A percentile compares a stretch with the other conserved stretches of the same genome.
Conservation (phyloP, 2,113 vertebrate genomes). For the Xerus inauris region DNA sequence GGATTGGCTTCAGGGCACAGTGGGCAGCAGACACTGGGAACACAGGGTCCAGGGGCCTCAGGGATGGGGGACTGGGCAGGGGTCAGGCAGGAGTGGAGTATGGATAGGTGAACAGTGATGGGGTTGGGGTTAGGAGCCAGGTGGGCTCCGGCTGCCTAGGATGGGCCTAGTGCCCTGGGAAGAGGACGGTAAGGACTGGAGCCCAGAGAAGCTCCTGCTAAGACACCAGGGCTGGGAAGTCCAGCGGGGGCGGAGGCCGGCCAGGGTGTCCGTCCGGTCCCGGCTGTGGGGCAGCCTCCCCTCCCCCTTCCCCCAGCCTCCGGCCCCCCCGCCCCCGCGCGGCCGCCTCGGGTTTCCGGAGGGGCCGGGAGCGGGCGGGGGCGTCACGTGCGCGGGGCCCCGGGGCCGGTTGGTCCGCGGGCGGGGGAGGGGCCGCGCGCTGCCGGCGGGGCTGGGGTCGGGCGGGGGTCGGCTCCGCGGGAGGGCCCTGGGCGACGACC, state of each 20-base stretch:
- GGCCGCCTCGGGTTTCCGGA: conserved; percentile 72
- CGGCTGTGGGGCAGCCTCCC: not conserved
- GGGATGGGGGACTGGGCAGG: not conserved
- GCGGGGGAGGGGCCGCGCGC: conserved; percentile 49
- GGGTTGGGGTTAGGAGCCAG: not conserved
- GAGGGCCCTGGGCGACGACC: not conserved
- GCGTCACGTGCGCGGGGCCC: conserved; percentile 70
- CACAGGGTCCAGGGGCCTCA: not conserved
- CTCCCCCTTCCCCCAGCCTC: not conserved
- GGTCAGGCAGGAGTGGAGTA: too few relatives aligned
- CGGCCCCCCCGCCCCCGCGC: not conserved
- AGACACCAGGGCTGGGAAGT: not conserved
- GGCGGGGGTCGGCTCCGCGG: not conserved
- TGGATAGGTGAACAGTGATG: too few relatives aligned
- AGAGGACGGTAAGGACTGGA: not conserved
- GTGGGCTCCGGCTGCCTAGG: not conserved
- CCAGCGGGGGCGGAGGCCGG: not conserved
- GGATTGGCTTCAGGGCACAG: not conserved
- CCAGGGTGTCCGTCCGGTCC: not conserved
- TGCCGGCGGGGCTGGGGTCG: not conserved
- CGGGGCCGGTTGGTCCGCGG: conserved; percentile 64
- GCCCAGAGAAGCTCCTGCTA: not conserved
- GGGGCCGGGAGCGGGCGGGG: conserved; percentile 34
- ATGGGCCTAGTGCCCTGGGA: not conserved
- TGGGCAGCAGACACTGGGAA: accelerated